Conservation (phyloP, 2,113 vertebrate genomes). For the Picathartes gymnocephalus region DNA sequence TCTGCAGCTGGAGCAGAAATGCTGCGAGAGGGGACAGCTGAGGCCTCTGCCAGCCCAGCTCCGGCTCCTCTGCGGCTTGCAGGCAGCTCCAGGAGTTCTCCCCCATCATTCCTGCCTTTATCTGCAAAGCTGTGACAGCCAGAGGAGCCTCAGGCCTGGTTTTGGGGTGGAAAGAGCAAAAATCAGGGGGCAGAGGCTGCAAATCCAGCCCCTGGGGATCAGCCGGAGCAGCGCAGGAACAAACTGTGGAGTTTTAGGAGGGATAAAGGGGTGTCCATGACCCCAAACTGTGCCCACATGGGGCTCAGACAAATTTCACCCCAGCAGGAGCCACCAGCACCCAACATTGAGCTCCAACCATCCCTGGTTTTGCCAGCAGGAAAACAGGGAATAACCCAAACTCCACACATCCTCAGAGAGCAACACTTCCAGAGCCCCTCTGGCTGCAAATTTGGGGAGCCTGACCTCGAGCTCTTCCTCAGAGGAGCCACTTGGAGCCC, state of each 20-base stretch:
- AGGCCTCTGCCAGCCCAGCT: neutral
- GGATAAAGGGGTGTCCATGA: accelerated
- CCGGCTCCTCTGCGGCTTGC: accelerated
- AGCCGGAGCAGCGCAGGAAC: neutral
- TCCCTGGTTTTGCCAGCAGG: neutral
- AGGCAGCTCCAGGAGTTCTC: neutral
- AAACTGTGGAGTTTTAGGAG: too few species aligned
- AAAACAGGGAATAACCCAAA: neutral
- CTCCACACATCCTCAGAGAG: neutral
- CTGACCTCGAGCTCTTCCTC: neutral
- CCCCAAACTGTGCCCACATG: neutral
- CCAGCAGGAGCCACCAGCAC: neutral
- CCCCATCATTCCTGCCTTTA: neutral
- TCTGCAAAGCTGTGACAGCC: neutral
- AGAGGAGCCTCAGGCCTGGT: neutral
- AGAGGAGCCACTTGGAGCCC: neutral
- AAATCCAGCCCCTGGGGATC: neutral
- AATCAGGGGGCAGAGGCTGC: neutral
- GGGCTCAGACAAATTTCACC: neutral
- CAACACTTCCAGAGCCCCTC: neutral
- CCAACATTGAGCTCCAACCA: neutral
- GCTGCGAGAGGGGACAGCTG: accelerated
- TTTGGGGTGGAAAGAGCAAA: neutral
- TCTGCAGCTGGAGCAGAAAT: neutral
- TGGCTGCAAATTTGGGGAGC: neutral